phyloP scores from a whole-genome alignment of 2,888 invertebrate genomes.

The Nemoura dubitans region DNA sequence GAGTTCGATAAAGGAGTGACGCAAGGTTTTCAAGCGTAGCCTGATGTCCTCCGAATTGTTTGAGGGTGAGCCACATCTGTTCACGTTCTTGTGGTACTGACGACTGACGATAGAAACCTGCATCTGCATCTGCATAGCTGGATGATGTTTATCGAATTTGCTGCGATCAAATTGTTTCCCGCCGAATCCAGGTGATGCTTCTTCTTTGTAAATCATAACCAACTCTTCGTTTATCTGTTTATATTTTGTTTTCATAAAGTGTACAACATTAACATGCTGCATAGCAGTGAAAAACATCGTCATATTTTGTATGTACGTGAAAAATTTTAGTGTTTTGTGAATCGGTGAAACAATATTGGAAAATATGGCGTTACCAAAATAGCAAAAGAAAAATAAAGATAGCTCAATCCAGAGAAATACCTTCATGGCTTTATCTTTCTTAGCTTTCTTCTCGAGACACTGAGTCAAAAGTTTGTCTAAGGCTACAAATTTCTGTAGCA shows the following conservation, averaged over 20 bases:
- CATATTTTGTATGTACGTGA: background rate
- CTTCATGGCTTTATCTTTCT: background rate
- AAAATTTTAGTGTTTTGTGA: background rate
- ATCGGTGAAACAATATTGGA: no score
- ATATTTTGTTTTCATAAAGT: background rate
- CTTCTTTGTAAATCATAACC: background rate
- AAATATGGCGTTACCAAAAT: background rate
- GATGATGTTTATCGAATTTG: background rate
- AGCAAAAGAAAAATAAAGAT: background rate
- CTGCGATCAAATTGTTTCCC: background rate
- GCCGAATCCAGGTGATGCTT: background rate
- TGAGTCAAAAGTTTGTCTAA: background rate
- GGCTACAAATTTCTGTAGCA: background rate
- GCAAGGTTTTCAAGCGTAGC: background rate
- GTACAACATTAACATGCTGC: background rate
- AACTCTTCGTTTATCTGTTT: background rate
- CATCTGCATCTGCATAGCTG: background rate
- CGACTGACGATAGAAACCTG: background rate
- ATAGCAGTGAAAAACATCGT: background rate
- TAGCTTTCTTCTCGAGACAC: background rate
- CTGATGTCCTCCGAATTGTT: background rate
- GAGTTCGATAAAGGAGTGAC: background rate
- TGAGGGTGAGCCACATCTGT: background rate
- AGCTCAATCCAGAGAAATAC: background rate
- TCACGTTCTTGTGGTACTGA: background rate